Conservation (phyloP, 2,888 invertebrate species). For the Dryobota labecula region DNA sequence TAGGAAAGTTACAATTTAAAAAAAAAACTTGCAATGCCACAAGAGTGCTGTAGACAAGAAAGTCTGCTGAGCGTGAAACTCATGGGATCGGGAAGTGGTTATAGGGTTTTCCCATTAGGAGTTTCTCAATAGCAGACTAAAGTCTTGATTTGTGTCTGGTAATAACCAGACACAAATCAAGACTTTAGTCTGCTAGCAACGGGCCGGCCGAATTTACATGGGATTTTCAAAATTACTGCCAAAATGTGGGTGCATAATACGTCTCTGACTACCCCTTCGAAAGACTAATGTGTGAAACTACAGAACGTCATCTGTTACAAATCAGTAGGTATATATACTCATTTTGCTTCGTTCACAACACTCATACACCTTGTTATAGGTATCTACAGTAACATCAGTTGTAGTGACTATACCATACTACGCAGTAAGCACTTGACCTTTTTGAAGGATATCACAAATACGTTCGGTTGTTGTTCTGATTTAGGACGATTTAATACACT, state of each 20-base stretch:
- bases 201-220: too few species aligned
- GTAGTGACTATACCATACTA: background rate
- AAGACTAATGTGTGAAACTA: background rate
- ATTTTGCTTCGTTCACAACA: background rate
- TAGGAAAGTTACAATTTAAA: background rate
- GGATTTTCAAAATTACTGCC: background rate
- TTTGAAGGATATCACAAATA: constrained; percentile 29
- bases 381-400: background rate
- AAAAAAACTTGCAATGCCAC: background rate
- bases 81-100: too few species aligned
- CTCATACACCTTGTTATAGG: background rate
- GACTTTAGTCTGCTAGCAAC: too few species aligned
- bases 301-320: background rate
- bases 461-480: background rate
- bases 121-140: background rate
- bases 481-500: constrained; percentile 3
- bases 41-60: too few species aligned
- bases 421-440: constrained; percentile 5
- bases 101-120: background rate
- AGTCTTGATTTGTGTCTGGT: too few species aligned
- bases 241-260: too few species aligned
- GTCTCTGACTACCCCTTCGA: background rate
- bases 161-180: too few species aligned
- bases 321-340: background rate
- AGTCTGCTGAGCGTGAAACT: too few species aligned